A percentile compares a stretch with the other conserved stretches of the same genome.
Evolutionary conservation across 2,113 vertebrate genomes (phyloP).

Genomic region (Alouatta palliata): DNA sequence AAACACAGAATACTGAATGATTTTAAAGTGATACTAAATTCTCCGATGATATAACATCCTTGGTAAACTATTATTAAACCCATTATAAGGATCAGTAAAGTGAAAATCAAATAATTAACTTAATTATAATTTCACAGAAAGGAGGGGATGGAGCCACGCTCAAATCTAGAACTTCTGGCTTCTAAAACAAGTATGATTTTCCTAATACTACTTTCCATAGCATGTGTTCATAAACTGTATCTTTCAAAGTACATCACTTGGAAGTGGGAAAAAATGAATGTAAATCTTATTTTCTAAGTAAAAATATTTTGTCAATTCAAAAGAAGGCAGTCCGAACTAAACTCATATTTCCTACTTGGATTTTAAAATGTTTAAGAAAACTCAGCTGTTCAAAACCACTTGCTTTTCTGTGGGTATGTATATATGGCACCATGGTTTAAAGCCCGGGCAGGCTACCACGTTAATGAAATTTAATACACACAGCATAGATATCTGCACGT

Average conservation of each 20-base stretch:
- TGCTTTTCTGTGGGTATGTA: background rate
- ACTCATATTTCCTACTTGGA: background rate
- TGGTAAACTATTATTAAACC: background rate
- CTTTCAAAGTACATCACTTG: background rate
- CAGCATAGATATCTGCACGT: background rate
- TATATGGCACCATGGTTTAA: rapidly evolving
- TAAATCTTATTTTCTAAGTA: background rate
- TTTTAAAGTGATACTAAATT: background rate
- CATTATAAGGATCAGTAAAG: background rate
- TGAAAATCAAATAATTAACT: background rate
- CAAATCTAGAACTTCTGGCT: background rate
- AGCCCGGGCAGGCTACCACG: background rate
- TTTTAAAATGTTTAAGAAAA: background rate
- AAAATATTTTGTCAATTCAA: background rate
- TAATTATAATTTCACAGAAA: background rate
- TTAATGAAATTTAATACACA: too few species aligned
- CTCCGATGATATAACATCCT: background rate
- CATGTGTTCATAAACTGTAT: background rate
- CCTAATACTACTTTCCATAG: background rate
- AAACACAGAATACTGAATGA: background rate
- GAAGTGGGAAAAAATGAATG: background rate
- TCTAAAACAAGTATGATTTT: background rate
- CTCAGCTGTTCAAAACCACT: background rate
- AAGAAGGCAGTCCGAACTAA: background rate
- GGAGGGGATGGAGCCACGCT: background rate